phyloP scores from a whole-genome alignment of 1,140 invertebrate species.

The Aphaenogaster floridana region DNA sequence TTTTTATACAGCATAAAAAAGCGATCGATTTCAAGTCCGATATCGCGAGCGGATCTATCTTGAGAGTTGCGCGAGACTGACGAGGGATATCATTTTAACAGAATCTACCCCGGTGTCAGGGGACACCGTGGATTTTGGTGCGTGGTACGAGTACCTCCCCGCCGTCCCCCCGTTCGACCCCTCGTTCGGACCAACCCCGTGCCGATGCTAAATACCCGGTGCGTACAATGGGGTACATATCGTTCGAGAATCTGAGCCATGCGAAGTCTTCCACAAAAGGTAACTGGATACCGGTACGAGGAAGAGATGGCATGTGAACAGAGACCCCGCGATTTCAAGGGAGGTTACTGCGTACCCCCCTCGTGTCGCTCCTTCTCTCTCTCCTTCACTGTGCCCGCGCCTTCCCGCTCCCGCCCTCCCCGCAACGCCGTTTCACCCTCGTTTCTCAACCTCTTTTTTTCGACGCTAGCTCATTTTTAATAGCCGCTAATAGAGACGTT shows the following conservation, averaged over 20 bases:
- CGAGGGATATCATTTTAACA: constrained; percentile 85
- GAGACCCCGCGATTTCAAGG: constrained; percentile 78
- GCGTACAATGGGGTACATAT: constrained; percentile 83
- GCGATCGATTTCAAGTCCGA: constrained; percentile 74
- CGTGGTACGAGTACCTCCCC: constrained; percentile 35
- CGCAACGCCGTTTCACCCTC: constrained; percentile 64
- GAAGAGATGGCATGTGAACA: constrained; percentile 83
- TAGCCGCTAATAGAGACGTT: constrained; percentile 87
- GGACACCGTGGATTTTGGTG: constrained; percentile 76
- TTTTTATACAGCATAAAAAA: constrained; percentile 1
- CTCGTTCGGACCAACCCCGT: constrained; percentile 77
- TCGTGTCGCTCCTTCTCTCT: constrained; percentile 16
- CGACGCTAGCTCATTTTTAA: constrained; percentile 83
- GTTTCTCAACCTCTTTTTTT: constrained; percentile 70
- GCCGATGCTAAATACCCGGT: constrained; percentile 84
- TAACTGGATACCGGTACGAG: constrained; percentile 83
- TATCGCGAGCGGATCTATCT: constrained; percentile 72
- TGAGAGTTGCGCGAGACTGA: constrained; percentile 60
- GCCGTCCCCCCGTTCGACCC: not conserved
- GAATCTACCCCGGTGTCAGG: constrained; percentile 83
- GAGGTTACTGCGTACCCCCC: constrained; percentile 58
- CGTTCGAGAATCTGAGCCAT: constrained; percentile 85
- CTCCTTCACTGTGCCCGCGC: not conserved
- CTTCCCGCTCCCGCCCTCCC: not conserved
- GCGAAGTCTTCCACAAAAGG: constrained; percentile 83